These are phyloP conservation scores for Formica selysi DNA, from an alignment of 1,140 invertebrate species.

Conservation along the genomic window DNA sequence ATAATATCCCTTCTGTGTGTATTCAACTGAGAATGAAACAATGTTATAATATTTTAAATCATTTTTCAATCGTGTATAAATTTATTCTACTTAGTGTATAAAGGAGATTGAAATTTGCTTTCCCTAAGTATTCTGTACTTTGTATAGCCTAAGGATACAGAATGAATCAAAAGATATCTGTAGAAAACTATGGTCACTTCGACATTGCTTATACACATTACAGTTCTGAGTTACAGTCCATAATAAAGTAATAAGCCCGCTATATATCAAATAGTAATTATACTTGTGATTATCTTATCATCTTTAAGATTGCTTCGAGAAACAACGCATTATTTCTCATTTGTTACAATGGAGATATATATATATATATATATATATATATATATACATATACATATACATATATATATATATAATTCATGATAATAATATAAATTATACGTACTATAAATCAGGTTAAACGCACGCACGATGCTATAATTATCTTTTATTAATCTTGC, in stretches of 20 bases:
- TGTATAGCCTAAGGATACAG: slow-evolving; percentile 62
- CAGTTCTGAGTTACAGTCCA: slow-evolving; percentile 36
- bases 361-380: slow-evolving; percentile 3
- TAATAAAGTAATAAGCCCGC: slow-evolving; percentile 49
- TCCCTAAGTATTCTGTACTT: slow-evolving; percentile 18
- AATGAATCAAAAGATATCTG: slow-evolving; percentile 55
- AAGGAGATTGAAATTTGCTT: slow-evolving; percentile 15
- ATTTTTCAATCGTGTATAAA: slow-evolving; percentile 69
- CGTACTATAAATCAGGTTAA: slow-evolving; percentile 52
- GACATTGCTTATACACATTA: slow-evolving; percentile 57
- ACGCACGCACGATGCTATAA: slow-evolving; percentile 40
- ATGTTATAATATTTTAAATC: slow-evolving; percentile 56
- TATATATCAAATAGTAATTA: slow-evolving; percentile 65
- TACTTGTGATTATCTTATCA: slow-evolving; percentile 48
- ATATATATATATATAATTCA: slow-evolving; percentile 34
- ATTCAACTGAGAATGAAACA: slow-evolving; percentile 66
- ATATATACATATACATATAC: too few relatives aligned
- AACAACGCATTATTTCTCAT: slow-evolving; percentile 49
- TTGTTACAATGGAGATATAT: slow-evolving; percentile 32
- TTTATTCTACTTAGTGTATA: slow-evolving; percentile 70
- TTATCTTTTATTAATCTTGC: slow-evolving; percentile 45
- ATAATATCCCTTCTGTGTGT: slow-evolving; percentile 51
- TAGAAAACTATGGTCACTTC: slow-evolving; percentile 57
- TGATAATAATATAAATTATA: slow-evolving; percentile 57
- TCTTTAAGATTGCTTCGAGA: slow-evolving; percentile 56